These are phyloP conservation scores for Sakesphorus luctuosus DNA, from an alignment of 2,113 vertebrate genomes.

Conservation along the genomic window DNA sequence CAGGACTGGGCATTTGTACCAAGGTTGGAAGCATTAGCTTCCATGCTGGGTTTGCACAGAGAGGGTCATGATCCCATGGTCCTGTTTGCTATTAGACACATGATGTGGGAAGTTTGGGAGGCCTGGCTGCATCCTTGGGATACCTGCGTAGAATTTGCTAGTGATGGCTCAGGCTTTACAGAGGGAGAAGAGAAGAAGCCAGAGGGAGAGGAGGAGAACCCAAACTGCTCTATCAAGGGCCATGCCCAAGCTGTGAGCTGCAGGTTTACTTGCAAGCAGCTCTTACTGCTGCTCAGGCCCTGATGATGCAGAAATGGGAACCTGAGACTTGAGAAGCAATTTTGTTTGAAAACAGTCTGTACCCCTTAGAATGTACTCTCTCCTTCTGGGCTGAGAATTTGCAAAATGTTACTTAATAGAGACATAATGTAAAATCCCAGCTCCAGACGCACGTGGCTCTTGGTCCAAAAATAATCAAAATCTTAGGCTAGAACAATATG, in stretches of 20 bases:
- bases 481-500: constrained; percentile 26
- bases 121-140: neutral
- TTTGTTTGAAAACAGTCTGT: neutral
- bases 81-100: neutral
- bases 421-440: constrained; percentile 32
- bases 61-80: fast-evolving
- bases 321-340: neutral
- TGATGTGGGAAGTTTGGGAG: neutral
- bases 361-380: neutral
- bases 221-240: fast-evolving
- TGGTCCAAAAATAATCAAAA: constrained; percentile 58
- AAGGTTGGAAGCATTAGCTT: neutral
- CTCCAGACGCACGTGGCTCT: neutral
- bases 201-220: neutral
- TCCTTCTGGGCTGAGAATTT: constrained; percentile 16
- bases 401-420: constrained; percentile 58
- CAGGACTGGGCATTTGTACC: neutral
- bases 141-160: neutral
- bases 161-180: neutral
- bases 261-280: neutral
- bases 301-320: neutral
- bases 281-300: neutral
- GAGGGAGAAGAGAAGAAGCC: neutral
- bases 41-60: neutral
- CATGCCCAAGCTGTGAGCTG: neutral